A percentile compares a stretch with the other conserved stretches of the same genome.
Evolutionary conservation across 1,140 invertebrate genomes (phyloP).

Genomic region (Mactra quadrangularis): DNA sequence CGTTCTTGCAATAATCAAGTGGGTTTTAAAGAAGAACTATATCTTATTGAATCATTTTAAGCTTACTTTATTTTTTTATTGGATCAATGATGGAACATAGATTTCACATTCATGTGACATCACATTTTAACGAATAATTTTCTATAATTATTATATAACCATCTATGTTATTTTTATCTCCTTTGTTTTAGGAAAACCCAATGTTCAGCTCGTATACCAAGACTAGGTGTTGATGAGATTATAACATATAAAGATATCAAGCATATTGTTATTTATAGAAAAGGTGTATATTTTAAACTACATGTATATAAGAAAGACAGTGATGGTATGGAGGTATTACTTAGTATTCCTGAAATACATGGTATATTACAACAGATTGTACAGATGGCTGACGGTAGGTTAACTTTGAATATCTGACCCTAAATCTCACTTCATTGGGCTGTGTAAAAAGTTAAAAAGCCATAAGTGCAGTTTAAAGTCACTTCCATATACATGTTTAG

Average conservation of each 20-base stretch:
- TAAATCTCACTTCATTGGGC: no score
- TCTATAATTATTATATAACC: no score
- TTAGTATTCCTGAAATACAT: constrained; percentile 65
- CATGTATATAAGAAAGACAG: constrained; percentile 65
- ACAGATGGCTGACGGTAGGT: constrained; percentile 62
- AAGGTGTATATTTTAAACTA: constrained; percentile 65
- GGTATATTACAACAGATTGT: constrained; percentile 53
- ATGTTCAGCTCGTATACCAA: constrained; percentile 39
- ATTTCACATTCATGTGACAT: no score
- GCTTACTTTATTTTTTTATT: no score
- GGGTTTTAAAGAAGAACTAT: no score
- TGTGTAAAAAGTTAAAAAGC: no score
- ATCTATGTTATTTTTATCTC: not conserved
- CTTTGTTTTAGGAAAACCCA: constrained; percentile 30
- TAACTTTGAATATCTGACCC: not conserved
- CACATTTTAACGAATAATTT: no score
- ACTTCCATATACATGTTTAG: no score
- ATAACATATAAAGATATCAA: constrained; percentile 50
- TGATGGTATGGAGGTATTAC: constrained; percentile 67
- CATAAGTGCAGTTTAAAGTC: no score
- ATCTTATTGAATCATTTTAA: no score
- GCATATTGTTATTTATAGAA: constrained; percentile 58
- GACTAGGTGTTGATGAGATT: constrained; percentile 33
- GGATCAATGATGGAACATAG: no score
- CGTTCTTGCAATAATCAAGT: no score